phyloP scores from a whole-genome alignment of 2,888 invertebrate species.

The Perithous albicinctus region DNA sequence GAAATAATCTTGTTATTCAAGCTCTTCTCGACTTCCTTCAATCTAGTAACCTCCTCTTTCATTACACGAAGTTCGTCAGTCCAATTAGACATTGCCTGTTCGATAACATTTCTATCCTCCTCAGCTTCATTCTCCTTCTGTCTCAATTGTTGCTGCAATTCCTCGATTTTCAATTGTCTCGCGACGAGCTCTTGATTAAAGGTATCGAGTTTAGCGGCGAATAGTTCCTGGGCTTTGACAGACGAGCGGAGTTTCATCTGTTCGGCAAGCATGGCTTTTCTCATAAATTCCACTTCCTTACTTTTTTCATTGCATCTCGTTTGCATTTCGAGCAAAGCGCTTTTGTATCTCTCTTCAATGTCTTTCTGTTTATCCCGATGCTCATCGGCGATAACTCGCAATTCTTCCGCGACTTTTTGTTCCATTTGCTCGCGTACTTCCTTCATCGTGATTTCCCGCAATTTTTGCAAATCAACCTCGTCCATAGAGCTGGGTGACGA shows the following conservation, averaged over 20 bases:
- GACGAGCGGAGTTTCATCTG: slow-evolving; percentile 86
- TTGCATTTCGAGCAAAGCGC: slow-evolving; percentile 85
- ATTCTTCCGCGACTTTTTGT: slow-evolving; percentile 88
- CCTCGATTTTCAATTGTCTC: slow-evolving; percentile 79
- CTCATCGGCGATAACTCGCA: slow-evolving; percentile 87
- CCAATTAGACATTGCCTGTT: slow-evolving; percentile 81
- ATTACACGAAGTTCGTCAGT: slow-evolving; percentile 81
- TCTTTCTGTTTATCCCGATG: slow-evolving; percentile 85
- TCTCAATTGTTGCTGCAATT: slow-evolving; percentile 86
- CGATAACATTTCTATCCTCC: slow-evolving; percentile 85
- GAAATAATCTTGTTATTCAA: slow-evolving; percentile 85
- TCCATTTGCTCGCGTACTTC: slow-evolving; percentile 89
- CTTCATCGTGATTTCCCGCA: slow-evolving; percentile 86
- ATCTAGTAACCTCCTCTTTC: slow-evolving; percentile 85
- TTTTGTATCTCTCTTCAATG: slow-evolving; percentile 86
- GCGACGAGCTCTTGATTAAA: slow-evolving; percentile 76
- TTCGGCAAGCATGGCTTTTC: slow-evolving; percentile 86
- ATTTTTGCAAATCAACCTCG: slow-evolving; percentile 83
- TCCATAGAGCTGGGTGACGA: slow-evolving; percentile 76
- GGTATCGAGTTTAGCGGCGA: slow-evolving; percentile 82
- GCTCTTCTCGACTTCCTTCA: slow-evolving; percentile 85
- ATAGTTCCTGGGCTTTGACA: slow-evolving; percentile 86
- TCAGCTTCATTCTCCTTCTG: slow-evolving; percentile 86
- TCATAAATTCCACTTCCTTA: slow-evolving; percentile 86
- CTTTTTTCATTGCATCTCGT: slow-evolving; percentile 86